Evolutionary conservation across 2,888 invertebrate genomes (phyloP).

Genomic region (Neoscelio sp.): DNA sequence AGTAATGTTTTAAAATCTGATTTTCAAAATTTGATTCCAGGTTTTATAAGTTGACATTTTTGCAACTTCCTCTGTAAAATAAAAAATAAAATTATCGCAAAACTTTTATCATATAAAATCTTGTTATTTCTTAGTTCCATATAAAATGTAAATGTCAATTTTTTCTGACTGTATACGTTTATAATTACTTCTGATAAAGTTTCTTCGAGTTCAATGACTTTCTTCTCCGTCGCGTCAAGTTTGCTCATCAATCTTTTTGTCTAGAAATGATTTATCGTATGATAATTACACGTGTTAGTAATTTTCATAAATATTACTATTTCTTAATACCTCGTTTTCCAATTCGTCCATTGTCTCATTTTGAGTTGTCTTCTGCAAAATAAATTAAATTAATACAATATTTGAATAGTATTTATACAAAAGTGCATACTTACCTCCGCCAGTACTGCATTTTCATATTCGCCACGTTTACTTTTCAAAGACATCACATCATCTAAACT

Average conservation of each 20-base stretch:
- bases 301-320: conserved; percentile 15
- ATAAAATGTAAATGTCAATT: too few relatives aligned
- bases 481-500: conserved; percentile 75
- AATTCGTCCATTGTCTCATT: conserved; percentile 73
- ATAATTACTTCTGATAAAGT: conserved; percentile 76
- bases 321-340: conserved; percentile 73
- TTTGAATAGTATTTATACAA: conserved; percentile 14
- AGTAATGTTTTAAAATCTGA: too few relatives aligned
- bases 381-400: conserved; percentile 25
- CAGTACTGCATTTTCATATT: conserved; percentile 78
- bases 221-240: conserved; percentile 70
- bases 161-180: neutral
- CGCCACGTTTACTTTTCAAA: conserved; percentile 76
- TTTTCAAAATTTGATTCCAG: too few relatives aligned
- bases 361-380: conserved; percentile 77
- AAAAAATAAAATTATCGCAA: too few relatives aligned
- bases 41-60: too few relatives aligned
- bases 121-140: too few relatives aligned
- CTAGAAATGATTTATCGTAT: conserved; percentile 66
- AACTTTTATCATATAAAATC: too few relatives aligned
- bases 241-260: conserved; percentile 74
- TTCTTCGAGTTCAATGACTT: conserved; percentile 76
- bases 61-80: too few relatives aligned
- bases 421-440: conserved; percentile 76
- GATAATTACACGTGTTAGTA: neutral